Percentiles rank a stretch among this genome's conserved stretches.
Evolutionary conservation across 2,888 invertebrate genomes (phyloP).

Genomic region (Homarus gammarus): DNA sequence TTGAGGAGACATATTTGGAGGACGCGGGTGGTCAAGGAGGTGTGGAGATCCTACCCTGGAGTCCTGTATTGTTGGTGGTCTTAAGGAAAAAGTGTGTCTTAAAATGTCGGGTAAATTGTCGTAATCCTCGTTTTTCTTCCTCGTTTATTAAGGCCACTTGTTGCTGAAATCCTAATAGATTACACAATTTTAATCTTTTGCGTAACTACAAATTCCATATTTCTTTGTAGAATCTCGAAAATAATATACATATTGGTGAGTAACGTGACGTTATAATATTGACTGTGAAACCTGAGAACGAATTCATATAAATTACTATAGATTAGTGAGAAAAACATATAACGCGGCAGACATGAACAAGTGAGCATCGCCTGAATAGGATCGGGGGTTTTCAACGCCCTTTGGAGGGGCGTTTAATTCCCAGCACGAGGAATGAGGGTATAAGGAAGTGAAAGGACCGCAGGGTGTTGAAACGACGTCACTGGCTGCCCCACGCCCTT

Average conservation of each 20-base stretch:
- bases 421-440: neutral
- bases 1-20: no score
- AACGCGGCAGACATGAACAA: neutral
- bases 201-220: neutral
- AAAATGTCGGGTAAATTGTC: neutral
- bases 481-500: no score
- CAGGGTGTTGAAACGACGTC: neutral
- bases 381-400: neutral
- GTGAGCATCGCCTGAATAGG: neutral
- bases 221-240: neutral
- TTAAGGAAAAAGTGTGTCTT: neutral
- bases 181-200: neutral
- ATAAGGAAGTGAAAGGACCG: slow-evolving; percentile 10
- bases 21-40: neutral
- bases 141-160: slow-evolving; percentile 2
- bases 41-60: neutral
- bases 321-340: neutral
- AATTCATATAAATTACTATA: neutral
- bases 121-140: neutral
- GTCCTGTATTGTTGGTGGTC: neutral
- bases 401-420: neutral
- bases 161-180: neutral
- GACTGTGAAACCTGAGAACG: neutral
- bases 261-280: neutral
- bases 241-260: neutral